Base-by-base conservation (phyloP, 1,140 invertebrate species). In the Monochamus saltuarius region DNA sequence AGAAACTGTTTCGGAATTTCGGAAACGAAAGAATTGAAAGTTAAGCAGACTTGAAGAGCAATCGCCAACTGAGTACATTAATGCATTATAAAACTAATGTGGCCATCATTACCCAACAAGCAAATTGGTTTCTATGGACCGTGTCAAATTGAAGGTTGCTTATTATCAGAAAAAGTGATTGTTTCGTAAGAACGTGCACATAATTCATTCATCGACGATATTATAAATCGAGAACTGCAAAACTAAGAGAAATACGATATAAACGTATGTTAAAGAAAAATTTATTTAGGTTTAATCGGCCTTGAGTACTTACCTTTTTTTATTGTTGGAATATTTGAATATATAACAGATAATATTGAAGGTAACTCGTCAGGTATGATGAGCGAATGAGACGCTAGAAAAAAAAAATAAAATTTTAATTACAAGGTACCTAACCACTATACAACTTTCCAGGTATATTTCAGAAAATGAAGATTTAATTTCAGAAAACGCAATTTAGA, bases 241-340 rank as follows among this genome's bases (percentile, higher is more conserved):
- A 42, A n/a, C n/a, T n/a, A n/a, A n/a, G n/a, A n/a, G n/a, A n/a
- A n/a, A n/a, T n/a, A n/a, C n/a, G n/a, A n/a, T n/a, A n/a, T n/a
- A n/a, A n/a, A n/a, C n/a, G n/a, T 13, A 42, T 42, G 39, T 52
- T 58, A 36, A 29, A 50, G 6, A 37, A 37, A 36, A 1, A 42
- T n/a, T 53, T 61, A 35, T 4, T 42, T n/a, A 42, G 7, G 16
- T 42, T n/a, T n/a, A n/a, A 11, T 42, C 14, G n/a, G 39, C n/a
- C n/a, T 40, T 40, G 37, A 52, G 16, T 8, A 55, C 67, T 79
- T 82, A 89, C 89, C 90, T 86, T 90, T 92, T 67, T 88, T 89
- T 8, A 92, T 85, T 3, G 88, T 88, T n/a, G 89, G 89, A 55
- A 92, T 90, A 66, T 90, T 91, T 0, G 88, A 88, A 70, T 90